Evolutionary conservation across 1,140 invertebrate genomes (phyloP), one percentile per base, ranked within the genome.

Genomic region (Penaeus indicus): DNA sequence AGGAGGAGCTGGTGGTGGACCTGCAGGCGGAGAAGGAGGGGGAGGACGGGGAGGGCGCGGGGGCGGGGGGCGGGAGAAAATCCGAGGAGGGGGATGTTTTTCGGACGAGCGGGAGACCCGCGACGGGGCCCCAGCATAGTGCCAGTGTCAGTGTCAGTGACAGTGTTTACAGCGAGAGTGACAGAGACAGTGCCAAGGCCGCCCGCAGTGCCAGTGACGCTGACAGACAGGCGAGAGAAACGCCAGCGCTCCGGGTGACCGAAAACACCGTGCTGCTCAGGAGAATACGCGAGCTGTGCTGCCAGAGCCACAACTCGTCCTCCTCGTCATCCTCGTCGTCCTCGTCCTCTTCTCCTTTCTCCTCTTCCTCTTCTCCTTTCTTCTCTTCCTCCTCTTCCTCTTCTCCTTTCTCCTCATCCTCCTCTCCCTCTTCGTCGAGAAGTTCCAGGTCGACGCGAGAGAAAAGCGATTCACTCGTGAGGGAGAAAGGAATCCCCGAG

Each of bases 141-240:
- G 47, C 47, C 25, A 22, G 69, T 85, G 69, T n/a, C 62, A n/a
- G 62, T 54, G 47, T 32, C 72, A 60, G 62, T 69, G 63, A 47
- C 67, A 77, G 54, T 79, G 83, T 54, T 84, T 72, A 47, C 80
- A 83, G 64, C 88, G 80, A 81, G 83, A 60, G 5, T 69, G 32
- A 21, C 75, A 79, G 32, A 25, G 42, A 60, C 79, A 64, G 38
- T 84, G 82, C 47, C 25, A 69, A 5, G 60, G 69, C 78, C 78
- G 63, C 77, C 67, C 81, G 25, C 62, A 88, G 67, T 54, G 54
- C 60, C 81, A 80, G 61, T 79, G 84, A 75, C 60, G 47, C 16
- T 81, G 47, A 42, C 60, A 80, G 63, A 63, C n/a, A 86, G 69
- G 38, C 69, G 18, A 27, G 25, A 75, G 69, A 54, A 54, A 54